Evolutionary conservation across 35 echinoderm and acorn worm genomes (phyloP).

Genomic region (Lytechinus pictus): DNA sequence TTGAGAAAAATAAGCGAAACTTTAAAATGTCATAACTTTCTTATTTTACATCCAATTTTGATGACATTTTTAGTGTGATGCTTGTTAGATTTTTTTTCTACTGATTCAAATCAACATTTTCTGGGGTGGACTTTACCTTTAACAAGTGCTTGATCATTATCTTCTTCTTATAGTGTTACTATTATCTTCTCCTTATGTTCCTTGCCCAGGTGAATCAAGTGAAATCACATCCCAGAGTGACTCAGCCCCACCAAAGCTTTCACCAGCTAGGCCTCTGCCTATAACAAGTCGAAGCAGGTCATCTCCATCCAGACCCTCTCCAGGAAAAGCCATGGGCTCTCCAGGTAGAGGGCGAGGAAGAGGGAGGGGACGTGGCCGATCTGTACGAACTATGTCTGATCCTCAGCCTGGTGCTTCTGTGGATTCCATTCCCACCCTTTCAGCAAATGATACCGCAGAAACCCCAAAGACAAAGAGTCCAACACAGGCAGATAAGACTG

Average conservation of each 20-base stretch:
- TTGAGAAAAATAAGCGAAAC: too few relatives aligned
- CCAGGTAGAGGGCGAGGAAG: constrained; percentile 64
- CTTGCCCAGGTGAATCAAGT: constrained; percentile 70
- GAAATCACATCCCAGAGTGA: constrained; percentile 72
- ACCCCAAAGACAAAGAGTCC: constrained; percentile 61
- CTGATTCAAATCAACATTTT: too few relatives aligned
- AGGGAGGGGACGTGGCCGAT: constrained; percentile 67
- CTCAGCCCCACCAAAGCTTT: constrained; percentile 77
- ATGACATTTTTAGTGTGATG: too few relatives aligned
- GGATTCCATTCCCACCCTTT: constrained; percentile 38
- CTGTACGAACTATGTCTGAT: constrained; percentile 68
- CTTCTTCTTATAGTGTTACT: not conserved
- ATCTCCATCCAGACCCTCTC: constrained; percentile 62
- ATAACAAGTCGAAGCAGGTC: constrained; percentile 81
- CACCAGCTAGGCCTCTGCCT: constrained; percentile 73
- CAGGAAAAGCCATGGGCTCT: constrained; percentile 42
- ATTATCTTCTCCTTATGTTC: not conserved
- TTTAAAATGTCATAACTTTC: too few relatives aligned
- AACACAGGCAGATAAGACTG: constrained; percentile 29
- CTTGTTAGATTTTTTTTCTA: too few relatives aligned
- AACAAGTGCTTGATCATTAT: not conserved
- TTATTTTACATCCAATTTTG: too few relatives aligned
- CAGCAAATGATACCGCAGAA: constrained; percentile 63
- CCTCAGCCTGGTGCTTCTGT: constrained; percentile 62
- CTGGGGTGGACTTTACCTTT: too few relatives aligned